These are phyloP conservation scores for Abramis brama DNA, from an alignment of 2,113 vertebrate species.

Conservation along the genomic window DNA sequence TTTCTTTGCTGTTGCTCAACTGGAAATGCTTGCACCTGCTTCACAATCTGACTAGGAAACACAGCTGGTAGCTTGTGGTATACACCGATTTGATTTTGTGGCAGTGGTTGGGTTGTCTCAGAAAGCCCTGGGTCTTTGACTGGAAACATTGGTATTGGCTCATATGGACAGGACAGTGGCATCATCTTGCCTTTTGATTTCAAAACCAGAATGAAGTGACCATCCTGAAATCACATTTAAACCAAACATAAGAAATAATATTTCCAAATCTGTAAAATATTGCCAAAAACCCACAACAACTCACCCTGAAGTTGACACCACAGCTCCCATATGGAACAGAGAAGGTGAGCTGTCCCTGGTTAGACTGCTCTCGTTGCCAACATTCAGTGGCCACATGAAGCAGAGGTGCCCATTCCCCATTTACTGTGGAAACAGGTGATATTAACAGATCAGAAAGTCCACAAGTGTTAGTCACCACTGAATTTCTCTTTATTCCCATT, in stretches of 20 bases:
- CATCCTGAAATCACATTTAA: slow-evolving; percentile 8
- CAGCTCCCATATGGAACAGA: not conserved
- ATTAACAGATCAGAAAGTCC: not conserved
- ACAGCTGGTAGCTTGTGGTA: not conserved
- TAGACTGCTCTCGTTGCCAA: not conserved
- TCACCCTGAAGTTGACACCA: not conserved
- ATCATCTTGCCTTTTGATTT: not conserved
- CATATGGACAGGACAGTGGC: not conserved
- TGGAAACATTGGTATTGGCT: not conserved
- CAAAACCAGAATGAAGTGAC: not conserved
- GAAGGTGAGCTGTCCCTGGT: not conserved
- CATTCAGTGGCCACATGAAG: not conserved
- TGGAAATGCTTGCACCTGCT: not conserved
- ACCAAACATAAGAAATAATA: not conserved
- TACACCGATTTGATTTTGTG: not conserved
- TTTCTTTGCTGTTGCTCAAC: not conserved
- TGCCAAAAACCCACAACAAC: no score
- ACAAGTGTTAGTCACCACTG: no score
- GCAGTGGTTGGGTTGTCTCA: not conserved
- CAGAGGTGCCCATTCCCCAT: slow-evolving; percentile 7
- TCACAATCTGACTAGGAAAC: not conserved
- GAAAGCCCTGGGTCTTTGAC: not conserved
- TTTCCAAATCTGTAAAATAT: no score
- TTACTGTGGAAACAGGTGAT: not conserved
- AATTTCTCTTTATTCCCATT: not conserved